A percentile compares a stretch with the other conserved stretches of the same genome.
phyloP scores from a whole-genome alignment of 2,888 invertebrate species.

The Phengaris arion region DNA sequence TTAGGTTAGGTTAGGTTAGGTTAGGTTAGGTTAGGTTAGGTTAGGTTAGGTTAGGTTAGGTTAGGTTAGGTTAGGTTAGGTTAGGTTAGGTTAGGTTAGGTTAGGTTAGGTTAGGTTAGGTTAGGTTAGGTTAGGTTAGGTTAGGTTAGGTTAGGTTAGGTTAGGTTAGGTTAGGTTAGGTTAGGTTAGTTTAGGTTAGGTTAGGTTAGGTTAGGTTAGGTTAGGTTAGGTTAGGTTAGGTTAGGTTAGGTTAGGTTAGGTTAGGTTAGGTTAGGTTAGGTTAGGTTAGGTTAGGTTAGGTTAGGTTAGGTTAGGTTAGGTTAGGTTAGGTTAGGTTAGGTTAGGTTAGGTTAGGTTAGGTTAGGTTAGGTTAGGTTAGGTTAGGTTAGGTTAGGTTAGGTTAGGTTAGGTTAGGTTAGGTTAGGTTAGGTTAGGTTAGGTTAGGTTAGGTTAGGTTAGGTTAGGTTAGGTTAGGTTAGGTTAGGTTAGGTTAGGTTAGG shows the following conservation, averaged over 20 bases:
- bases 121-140: slow-evolving; percentile 38
- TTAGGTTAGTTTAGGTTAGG: slow-evolving; percentile 35
- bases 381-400: slow-evolving; percentile 35
- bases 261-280: slow-evolving; percentile 35
- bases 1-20: slow-evolving; percentile 40
- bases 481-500: slow-evolving; percentile 38
- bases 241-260: slow-evolving; percentile 35
- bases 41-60: slow-evolving; percentile 40
- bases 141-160: slow-evolving; percentile 37
- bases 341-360: slow-evolving; percentile 34
- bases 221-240: slow-evolving; percentile 34
- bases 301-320: slow-evolving; percentile 35
- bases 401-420: slow-evolving; percentile 34
- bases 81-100: slow-evolving; percentile 38
- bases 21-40: slow-evolving; percentile 40
- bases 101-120: slow-evolving; percentile 39
- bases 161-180: slow-evolving; percentile 35
- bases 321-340: slow-evolving; percentile 35
- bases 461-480: slow-evolving; percentile 37
- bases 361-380: slow-evolving; percentile 34
- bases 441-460: slow-evolving; percentile 37
- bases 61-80: slow-evolving; percentile 38
- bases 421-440: slow-evolving; percentile 34
- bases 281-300: slow-evolving; percentile 35
- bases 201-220: slow-evolving; percentile 35